Evolutionary conservation across 2,888 invertebrate species (phyloP).

Genomic region (Cheilosia vernalis): DNA sequence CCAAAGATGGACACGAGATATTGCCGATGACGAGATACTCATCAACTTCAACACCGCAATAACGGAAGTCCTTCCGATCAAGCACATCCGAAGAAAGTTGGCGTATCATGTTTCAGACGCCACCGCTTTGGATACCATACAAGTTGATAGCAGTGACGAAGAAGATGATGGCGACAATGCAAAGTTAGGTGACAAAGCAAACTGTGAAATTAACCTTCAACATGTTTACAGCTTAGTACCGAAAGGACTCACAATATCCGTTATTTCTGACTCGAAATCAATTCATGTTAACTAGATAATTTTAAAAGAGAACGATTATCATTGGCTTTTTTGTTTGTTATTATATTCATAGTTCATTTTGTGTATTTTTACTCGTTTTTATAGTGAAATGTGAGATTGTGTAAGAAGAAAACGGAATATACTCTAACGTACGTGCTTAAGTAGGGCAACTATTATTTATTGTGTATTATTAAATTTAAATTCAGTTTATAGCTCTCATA

Average conservation of each 20-base stretch:
- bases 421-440: slow-evolving; percentile 44
- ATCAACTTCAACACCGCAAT: slow-evolving; percentile 82
- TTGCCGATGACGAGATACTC: slow-evolving; percentile 81
- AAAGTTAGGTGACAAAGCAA: slow-evolving; percentile 32
- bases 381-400: slow-evolving; percentile 43
- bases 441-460: slow-evolving; percentile 64
- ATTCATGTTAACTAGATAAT: slow-evolving; percentile 44
- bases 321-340: slow-evolving; percentile 34
- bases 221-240: slow-evolving; percentile 76
- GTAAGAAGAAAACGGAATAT: slow-evolving; percentile 26
- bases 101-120: slow-evolving; percentile 74
- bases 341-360: slow-evolving; percentile 58
- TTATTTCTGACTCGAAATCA: slow-evolving; percentile 57
- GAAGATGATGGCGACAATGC: slow-evolving; percentile 35
- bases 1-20: slow-evolving; percentile 79
- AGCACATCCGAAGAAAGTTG: slow-evolving; percentile 74
- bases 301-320: slow-evolving; percentile 6
- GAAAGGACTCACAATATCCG: slow-evolving; percentile 79
- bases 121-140: slow-evolving; percentile 49
- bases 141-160: slow-evolving; percentile 75
- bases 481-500: slow-evolving; percentile 26
- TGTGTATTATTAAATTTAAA: slow-evolving; percentile 36
- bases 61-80: slow-evolving; percentile 81
- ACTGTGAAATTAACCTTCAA: slow-evolving; percentile 70
- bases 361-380: slow-evolving; percentile 39